A percentile compares a stretch with the other conserved stretches of the same genome.
These are phyloP conservation scores for Hormiphora californensis DNA, from an alignment of 37 sponge, comb jelly and placozoan genomes.

Conservation along the genomic window DNA sequence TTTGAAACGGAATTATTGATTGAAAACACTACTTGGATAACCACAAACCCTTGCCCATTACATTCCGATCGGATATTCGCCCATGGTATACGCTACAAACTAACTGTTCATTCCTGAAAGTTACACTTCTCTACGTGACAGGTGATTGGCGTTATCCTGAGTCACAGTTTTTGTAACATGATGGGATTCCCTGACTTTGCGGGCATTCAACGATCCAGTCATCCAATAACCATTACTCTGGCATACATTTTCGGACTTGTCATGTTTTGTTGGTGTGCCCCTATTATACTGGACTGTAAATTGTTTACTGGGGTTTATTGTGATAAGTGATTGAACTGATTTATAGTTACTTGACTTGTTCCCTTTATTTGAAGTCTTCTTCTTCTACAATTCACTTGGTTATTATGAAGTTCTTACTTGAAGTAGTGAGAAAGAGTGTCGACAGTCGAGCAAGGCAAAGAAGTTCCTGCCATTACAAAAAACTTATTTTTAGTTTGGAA, in stretches of 20 bases:
- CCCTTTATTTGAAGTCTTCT: too few species aligned
- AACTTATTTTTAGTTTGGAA: too few species aligned
- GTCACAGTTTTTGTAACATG: conserved; percentile 80
- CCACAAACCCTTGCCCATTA: too few species aligned
- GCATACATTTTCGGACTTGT: conserved; percentile 1
- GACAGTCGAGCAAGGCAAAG: too few species aligned
- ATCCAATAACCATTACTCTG: neutral
- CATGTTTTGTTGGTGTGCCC: neutral
- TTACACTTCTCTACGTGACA: conserved; percentile 57
- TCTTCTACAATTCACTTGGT: too few species aligned
- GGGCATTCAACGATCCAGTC: neutral
- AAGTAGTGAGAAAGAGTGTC: too few species aligned
- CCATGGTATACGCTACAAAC: too few species aligned
- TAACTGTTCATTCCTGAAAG: neutral
- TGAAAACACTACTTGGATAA: too few species aligned
- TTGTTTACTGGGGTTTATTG: conserved; percentile 6
- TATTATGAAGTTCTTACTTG: too few species aligned
- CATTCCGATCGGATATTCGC: too few species aligned
- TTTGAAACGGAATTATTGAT: too few species aligned
- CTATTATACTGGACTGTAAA: neutral
- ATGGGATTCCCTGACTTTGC: conserved; percentile 78
- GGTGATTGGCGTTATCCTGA: conserved; percentile 66
- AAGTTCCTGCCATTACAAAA: too few species aligned
- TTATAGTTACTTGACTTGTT: neutral
- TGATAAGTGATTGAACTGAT: neutral